These are phyloP conservation scores for Karalla daura DNA, from an alignment of 2,797 vertebrate species.

Conservation along the genomic window DNA sequence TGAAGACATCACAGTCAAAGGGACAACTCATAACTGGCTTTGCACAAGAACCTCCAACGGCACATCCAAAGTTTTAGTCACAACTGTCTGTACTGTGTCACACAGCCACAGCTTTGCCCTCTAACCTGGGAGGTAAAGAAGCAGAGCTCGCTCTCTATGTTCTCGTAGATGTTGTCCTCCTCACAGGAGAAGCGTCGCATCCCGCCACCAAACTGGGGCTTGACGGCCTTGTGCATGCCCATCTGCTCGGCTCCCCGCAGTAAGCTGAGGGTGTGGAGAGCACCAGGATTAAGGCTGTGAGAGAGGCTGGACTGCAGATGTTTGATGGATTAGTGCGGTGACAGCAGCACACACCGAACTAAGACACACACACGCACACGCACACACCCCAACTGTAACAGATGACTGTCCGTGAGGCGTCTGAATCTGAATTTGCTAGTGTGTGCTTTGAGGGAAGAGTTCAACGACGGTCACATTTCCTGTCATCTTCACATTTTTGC, in stretches of 20 bases:
- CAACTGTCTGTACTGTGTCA: not conserved
- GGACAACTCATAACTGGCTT: not conserved
- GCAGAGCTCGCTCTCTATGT: conserved; percentile 91
- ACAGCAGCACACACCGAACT: not conserved
- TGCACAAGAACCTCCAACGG: not conserved
- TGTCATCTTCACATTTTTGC: too few relatives aligned
- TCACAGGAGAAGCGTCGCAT: conserved; percentile 91
- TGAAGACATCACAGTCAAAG: conserved; percentile 50
- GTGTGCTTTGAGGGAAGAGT: not conserved
- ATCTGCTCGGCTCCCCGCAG: conserved; percentile 92
- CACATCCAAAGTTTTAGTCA: not conserved
- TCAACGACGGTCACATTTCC: not conserved
- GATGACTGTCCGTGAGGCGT: not conserved
- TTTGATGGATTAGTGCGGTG: conserved; percentile 33
- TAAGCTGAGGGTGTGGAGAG: conserved; percentile 78
- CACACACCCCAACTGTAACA: not conserved
- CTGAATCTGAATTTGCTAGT: not conserved
- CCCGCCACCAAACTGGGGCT: conserved; percentile 91
- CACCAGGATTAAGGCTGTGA: conserved; percentile 34
- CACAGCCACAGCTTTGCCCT: not conserved
- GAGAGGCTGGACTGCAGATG: conserved; percentile 22
- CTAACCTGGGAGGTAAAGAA: conserved; percentile 95
- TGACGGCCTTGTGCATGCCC: conserved; percentile 90
- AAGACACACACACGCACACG: not conserved
- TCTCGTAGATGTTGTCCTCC: conserved; percentile 95